These are phyloP conservation scores for Diorhabda elongata DNA, from an alignment of 1,140 invertebrate genomes.

Conservation along the genomic window DNA sequence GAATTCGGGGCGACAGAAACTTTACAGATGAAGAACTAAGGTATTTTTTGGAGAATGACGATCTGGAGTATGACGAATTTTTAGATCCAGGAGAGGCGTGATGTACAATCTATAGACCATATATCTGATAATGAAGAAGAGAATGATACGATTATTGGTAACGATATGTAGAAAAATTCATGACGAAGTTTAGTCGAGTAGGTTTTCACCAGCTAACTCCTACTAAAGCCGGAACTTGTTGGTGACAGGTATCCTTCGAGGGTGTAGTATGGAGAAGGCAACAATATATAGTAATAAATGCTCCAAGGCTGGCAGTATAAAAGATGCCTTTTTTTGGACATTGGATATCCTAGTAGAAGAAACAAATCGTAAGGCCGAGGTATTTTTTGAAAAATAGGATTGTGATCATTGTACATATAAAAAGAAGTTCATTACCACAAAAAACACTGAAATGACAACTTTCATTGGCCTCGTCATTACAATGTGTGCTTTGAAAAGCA, in stretches of 20 bases:
- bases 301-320: background rate
- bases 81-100: background rate
- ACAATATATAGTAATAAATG: too few relatives aligned
- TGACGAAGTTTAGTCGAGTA: too few relatives aligned
- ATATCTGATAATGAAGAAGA: too few relatives aligned
- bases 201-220: too few relatives aligned
- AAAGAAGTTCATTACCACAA: background rate
- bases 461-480: background rate
- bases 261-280: too few relatives aligned
- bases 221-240: too few relatives aligned
- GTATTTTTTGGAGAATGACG: background rate
- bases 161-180: too few relatives aligned
- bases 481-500: background rate
- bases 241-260: too few relatives aligned
- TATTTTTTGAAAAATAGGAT: background rate
- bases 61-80: background rate
- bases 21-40: background rate
- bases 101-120: too few relatives aligned
- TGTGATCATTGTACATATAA: background rate
- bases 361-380: too few relatives aligned
- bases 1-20: too few relatives aligned
- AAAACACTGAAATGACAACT: background rate
- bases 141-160: too few relatives aligned
- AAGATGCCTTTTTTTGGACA: background rate
- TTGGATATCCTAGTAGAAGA: background rate